Conservation (phyloP, 1,140 invertebrate species). For the Diabrotica virgifera region DNA sequence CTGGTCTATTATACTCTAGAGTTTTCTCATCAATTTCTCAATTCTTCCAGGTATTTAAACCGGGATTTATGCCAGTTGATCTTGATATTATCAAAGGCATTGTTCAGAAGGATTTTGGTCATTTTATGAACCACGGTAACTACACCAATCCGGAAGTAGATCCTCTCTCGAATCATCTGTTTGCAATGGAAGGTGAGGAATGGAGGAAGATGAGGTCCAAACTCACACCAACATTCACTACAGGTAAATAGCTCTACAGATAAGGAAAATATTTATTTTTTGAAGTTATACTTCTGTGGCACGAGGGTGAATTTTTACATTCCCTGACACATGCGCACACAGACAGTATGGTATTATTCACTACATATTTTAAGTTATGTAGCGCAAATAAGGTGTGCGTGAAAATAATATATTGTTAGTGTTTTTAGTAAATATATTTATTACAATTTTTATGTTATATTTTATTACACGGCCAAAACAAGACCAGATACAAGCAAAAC, state of each 20-base stretch:
- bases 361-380: too few relatives aligned
- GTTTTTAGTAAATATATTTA: too few relatives aligned
- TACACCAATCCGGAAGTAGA: slow-evolving; percentile 48
- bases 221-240: slow-evolving; percentile 54
- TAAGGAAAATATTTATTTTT: too few relatives aligned
- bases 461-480: too few relatives aligned
- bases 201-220: slow-evolving; percentile 52
- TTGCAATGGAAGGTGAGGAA: slow-evolving; percentile 47
- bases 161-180: slow-evolving; percentile 49
- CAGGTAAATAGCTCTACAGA: slow-evolving; percentile 33
- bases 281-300: neutral
- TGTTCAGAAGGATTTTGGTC: slow-evolving; percentile 50
- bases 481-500: too few relatives aligned
- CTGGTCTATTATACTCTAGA: too few relatives aligned
- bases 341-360: too few relatives aligned
- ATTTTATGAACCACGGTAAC: slow-evolving; percentile 50
- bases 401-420: too few relatives aligned
- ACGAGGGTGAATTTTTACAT: too few relatives aligned
- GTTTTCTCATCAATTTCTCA: too few relatives aligned
- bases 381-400: too few relatives aligned
- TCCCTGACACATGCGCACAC: too few relatives aligned
- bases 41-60: slow-evolving; percentile 11
- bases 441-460: neutral
- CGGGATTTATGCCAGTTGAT: slow-evolving; percentile 43
- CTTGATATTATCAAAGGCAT: slow-evolving; percentile 50